Base-by-base conservation (phyloP, 2,113 vertebrate genomes). In the Psittacus erithacus region DNA sequence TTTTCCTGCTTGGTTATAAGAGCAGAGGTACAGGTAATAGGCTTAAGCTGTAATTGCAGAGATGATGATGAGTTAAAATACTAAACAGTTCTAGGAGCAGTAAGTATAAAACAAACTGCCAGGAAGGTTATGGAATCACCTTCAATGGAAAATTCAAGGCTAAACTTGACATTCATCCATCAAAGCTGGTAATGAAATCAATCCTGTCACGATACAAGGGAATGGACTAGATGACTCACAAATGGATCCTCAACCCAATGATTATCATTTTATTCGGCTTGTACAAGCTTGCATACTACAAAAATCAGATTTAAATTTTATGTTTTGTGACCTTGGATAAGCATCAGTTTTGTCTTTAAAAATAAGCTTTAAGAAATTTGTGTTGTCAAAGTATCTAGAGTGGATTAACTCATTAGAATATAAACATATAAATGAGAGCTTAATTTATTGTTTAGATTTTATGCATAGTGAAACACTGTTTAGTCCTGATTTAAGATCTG, bases 231-330 rank as follows among this genome's bases (percentile, higher is more conserved):
- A 77, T 85, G 53, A 73, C 76, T 95, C 90, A 57, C 79, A 96
- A 95, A 84, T 81, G 67, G 86, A 81, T 96, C 89, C 82, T 94
- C 88, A 96, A 78, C 75, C n/a, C 53, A 86, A 53, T 1, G 0
- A 82, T 74, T 86, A 44, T 57, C 2, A 65, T 91, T 97, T 97
- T 96, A 86, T 95, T 96, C 85, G 52, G 47, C 57, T 86, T 81
- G 17, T 77, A 35, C 73, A 64, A 82, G 88, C 46, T 63, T 92
- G 50, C 85, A 6, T 65, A 44, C 31, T 83, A 23, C 68, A 59
- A 49, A 74, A 87, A 88, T 68, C 47, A 74, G 49, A 76, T 68
- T 69, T 93, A 87, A 85, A 90, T 93, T 81, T 86, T 74, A 38
- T 85, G 49, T 94, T 86, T 82, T 8, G 14, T 85, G 46, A 39